Base-by-base conservation (phyloP, 1,140 invertebrate species). In the Halyomorpha halys region DNA sequence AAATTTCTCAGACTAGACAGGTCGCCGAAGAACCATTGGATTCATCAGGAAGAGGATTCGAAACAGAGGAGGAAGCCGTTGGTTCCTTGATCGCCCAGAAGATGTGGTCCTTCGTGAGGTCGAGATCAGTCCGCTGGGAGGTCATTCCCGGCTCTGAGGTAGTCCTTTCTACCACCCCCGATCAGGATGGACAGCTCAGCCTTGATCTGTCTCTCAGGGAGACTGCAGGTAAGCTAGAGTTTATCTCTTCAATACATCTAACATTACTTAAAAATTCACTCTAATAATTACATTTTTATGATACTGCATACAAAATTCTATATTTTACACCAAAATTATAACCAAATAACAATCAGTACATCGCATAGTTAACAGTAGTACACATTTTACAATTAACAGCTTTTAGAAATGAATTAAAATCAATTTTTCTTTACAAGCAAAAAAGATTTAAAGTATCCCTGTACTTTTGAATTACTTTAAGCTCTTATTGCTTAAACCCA, bases 141-240 rank as follows among this genome's bases (percentile, higher is more conserved):
- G 74, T 89, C 51, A 73, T 86, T 4, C 86, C 89, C 5, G 86
- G 86, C 63, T 83, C 86, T 39, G 87, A 91, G 69, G 79, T 90
- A 3, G 85, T 89, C 13, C 76, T 90, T 15, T 80, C 83, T 23
- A 81, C 83, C 4, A 81, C 77, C 16, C 82, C 83, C 53, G 85
- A 88, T 61, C 79, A 81, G 18, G 82, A 83, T 65, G 86, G 86
- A 15, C 82, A 81, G 11, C 72, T 89, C 51, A 88, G 86, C 67
- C 76, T 91, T 69, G 85, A 82, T 21, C 76, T 90, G 47, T 85
- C 86, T 27, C 77, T 90, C 27, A 49, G 67, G 23, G 65, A 65
- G 25, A 16, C 27, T 60, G 49, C 63, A 44, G 63, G 63, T 65
- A 60, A 65, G 63, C 49, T 16, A 19, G 3, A 11, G 11, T 54